These are phyloP conservation scores for Aphis craccivora DNA, from an alignment of 1,140 invertebrate species.

Conservation along the genomic window DNA sequence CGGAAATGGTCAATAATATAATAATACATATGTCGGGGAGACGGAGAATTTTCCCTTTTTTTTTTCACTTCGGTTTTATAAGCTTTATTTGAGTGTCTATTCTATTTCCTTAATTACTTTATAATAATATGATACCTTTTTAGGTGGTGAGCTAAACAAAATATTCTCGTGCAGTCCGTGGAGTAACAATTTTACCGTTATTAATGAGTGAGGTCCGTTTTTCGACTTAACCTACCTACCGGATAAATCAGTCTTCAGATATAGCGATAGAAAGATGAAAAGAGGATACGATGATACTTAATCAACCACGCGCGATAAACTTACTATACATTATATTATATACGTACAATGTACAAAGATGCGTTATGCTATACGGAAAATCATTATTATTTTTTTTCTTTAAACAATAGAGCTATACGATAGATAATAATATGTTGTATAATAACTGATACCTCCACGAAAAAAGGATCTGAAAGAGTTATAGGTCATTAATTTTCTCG, in stretches of 20 bases:
- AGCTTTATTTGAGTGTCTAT: background rate
- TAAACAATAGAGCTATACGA: background rate
- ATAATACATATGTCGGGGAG: background rate
- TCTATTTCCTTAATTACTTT: background rate
- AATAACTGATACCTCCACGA: background rate
- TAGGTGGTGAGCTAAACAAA: background rate
- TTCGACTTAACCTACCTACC: background rate
- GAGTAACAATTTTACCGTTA: constrained; percentile 21
- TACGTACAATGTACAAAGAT: background rate
- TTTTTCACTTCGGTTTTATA: background rate
- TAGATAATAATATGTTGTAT: background rate
- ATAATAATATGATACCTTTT: background rate
- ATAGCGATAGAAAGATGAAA: background rate
- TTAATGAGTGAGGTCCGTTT: constrained; percentile 3
- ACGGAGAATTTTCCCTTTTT: background rate
- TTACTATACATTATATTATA: background rate
- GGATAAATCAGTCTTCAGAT: constrained; percentile 27
- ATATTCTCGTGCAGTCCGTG: no score
- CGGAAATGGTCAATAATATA: constrained; percentile 4
- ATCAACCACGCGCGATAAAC: background rate
- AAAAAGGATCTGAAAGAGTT: background rate
- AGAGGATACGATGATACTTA: background rate
- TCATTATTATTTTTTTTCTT: background rate
- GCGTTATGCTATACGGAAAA: background rate
- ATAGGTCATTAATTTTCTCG: constrained; percentile 28